phyloP scores from a whole-genome alignment of 2,113 vertebrate species.

The Chrysemys picta region DNA sequence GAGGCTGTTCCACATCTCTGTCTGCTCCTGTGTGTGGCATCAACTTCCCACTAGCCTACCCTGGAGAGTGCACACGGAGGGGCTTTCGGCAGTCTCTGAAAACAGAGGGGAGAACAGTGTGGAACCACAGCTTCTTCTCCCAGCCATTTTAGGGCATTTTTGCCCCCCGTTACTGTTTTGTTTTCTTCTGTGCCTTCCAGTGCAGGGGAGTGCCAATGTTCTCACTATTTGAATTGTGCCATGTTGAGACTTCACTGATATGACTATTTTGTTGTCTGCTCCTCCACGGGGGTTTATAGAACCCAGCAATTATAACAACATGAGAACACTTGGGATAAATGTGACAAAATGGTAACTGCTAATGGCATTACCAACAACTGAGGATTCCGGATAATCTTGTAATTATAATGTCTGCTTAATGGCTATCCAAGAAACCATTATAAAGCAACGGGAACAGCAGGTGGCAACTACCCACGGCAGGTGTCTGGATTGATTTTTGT shows the following conservation, averaged over 20 bases:
- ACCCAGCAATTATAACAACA: not conserved
- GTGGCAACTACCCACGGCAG: not conserved
- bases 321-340: not conserved
- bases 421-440: not conserved
- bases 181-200: fast-evolving
- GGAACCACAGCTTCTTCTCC: not conserved
- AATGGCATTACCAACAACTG: not conserved
- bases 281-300: not conserved
- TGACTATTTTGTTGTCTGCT: not conserved
- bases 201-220: not conserved
- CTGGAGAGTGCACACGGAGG: not conserved
- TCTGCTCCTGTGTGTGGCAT: not conserved
- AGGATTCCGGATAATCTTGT: not conserved
- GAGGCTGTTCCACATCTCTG: not conserved
- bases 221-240: not conserved
- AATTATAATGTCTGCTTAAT: not conserved
- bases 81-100: not conserved
- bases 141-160: not conserved
- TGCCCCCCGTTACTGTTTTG: not conserved
- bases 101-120: not conserved
- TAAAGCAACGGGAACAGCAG: not conserved
- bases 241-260: not conserved
- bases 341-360: not conserved
- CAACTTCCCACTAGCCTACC: not conserved
- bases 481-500: not conserved